phyloP scores from a whole-genome alignment of 2,113 vertebrate species.

The Cyprinus carpio region DNA sequence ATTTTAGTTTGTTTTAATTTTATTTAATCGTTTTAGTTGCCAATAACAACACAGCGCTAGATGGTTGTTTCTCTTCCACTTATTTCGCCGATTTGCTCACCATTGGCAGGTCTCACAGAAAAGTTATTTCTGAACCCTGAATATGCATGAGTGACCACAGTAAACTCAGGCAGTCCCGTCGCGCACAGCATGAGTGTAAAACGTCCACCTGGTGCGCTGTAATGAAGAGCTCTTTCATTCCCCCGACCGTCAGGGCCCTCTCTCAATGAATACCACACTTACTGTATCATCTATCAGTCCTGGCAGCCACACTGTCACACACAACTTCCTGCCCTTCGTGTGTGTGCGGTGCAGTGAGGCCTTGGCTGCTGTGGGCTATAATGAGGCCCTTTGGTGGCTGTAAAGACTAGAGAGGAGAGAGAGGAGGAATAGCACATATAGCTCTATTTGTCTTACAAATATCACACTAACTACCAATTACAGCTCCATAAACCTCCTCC shows the following conservation, averaged over 20 bases:
- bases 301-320: slow-evolving; percentile 86
- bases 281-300: slow-evolving; percentile 86
- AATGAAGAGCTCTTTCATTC: slow-evolving; percentile 55
- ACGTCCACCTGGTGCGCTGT: slow-evolving; percentile 21
- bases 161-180: slow-evolving; percentile 10
- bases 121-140: not conserved
- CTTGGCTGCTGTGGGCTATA: slow-evolving; percentile 73
- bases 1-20: too few species aligned
- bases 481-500: slow-evolving; percentile 91
- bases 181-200: slow-evolving; percentile 31
- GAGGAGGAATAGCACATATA: slow-evolving; percentile 83
- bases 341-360: slow-evolving; percentile 67
- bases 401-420: slow-evolving; percentile 85
- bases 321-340: slow-evolving; percentile 83
- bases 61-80: not conserved
- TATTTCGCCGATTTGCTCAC: not conserved
- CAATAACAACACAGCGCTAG: not conserved
- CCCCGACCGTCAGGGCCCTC: slow-evolving; percentile 47
- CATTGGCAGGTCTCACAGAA: not conserved
- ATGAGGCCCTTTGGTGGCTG: slow-evolving; percentile 91
- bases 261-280: slow-evolving; percentile 75
- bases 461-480: slow-evolving; percentile 96
- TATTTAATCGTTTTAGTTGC: not conserved
- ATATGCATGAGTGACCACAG: slow-evolving; percentile 24
- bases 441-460: slow-evolving; percentile 97